A percentile compares a stretch with the other conserved stretches of the same genome.
phyloP scores from a whole-genome alignment of 2,113 vertebrate genomes.

The Spea multiplicata region DNA sequence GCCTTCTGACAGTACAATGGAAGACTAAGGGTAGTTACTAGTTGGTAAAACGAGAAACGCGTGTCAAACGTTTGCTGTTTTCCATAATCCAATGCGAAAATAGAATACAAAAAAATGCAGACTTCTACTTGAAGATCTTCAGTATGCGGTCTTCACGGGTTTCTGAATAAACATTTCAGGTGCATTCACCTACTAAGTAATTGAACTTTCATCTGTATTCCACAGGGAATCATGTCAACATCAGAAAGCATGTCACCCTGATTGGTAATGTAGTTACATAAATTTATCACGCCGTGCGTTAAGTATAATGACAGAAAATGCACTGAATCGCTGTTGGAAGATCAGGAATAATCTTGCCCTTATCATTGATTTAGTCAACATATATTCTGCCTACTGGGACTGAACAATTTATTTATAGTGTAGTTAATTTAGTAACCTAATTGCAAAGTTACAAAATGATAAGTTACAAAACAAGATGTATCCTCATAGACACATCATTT shows the following conservation, averaged over 20 bases:
- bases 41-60: neutral
- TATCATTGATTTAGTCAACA: slow-evolving; percentile 7
- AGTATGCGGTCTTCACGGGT: neutral
- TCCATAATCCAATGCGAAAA: neutral
- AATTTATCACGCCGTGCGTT: neutral
- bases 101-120: neutral
- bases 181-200: slow-evolving; percentile 20
- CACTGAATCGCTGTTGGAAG: slow-evolving; percentile 3
- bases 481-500: no score
- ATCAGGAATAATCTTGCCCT: neutral
- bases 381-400: neutral
- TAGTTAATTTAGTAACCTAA: neutral
- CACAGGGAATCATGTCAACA: neutral
- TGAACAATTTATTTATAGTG: neutral
- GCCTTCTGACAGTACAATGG: neutral
- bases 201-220: slow-evolving; percentile 34
- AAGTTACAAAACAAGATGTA: no score
- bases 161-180: slow-evolving; percentile 19
- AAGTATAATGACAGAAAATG: slow-evolving; percentile 7
- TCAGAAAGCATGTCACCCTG: slow-evolving; percentile 31
- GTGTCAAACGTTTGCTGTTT: neutral
- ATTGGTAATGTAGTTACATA: slow-evolving; percentile 37
- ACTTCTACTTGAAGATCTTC: neutral
- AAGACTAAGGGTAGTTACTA: neutral
- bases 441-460: no score